Base-by-base conservation (phyloP, 2,888 invertebrate genomes). In the Cephus pulcher region DNA sequence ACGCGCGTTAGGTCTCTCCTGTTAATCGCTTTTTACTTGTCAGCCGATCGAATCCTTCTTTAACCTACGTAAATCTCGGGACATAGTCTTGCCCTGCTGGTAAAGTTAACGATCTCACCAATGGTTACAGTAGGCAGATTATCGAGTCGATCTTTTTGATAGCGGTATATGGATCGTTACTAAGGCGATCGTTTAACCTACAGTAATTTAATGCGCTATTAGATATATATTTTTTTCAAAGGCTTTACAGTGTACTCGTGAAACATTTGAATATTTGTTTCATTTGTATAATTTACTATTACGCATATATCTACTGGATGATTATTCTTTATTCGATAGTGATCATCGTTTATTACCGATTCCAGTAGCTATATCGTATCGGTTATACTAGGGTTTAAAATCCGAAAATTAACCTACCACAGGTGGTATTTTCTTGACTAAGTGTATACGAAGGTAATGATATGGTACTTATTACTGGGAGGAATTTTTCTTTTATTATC, bases 1-100 rank as follows among this genome's bases (percentile, higher is more conserved):
- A 87, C 85, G 86, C 80, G 79, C 84, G 83, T 86, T 84, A 83
- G 83, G 78, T 84, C 80, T 79, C 80, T 80, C 79, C 81, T 79
- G 81, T 83, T 85, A 81, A 84, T 84, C 84, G 80, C 77, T 82
- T 81, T 82, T 56, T 75, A 70, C 69, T 80, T 82, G 81, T 75
- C 80, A 37, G 33, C 75, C 82, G 84, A 86, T 74, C 74, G 74
- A 74, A 34, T 74, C 74, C 74, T 34, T 34, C 74, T 74, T 74
- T 35, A 34, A 35, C 34, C 74, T 34, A 34, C 74, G 74, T 74
- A 74, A 74, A 74, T 74, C 74, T 35, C 74, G 30, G 74, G 30
- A 35, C 23, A 74, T 12, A 33, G 3, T 32, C 32, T 71, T 71
- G 12, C 56, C 56, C 23, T 23, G 56, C 23, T 56, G 56, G 23